Base-by-base conservation (phyloP, 1,140 invertebrate genomes). In the Chelonus insularis region DNA sequence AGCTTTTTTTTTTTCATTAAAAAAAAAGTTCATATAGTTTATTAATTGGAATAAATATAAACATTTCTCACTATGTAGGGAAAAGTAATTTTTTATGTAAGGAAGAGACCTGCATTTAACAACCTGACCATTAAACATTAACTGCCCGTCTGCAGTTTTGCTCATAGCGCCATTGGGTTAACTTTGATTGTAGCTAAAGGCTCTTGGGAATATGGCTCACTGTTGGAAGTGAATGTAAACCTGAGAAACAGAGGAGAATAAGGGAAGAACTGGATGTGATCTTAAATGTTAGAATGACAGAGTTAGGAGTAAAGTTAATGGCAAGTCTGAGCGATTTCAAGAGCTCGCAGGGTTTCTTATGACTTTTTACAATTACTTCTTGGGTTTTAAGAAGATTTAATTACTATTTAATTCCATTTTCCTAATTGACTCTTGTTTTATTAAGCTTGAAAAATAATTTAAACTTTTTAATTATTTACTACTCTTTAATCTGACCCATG, bases 181-280 rank as follows among this genome's bases (percentile, higher is more conserved):
- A 79, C 76, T 79, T 79, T 78, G 77, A 80, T 80, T 80, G 77
- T 72, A 79, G 72, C 72, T 77, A 78, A 79, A 76, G 76, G 74
- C 74, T 73, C 70, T 74, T 64, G 67, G 74, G 74, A 69, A 76
- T 74, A 70, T 69, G 45, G 60, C 16, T 12, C 25, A 41, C 32
- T 47, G 21, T 16, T 25, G 11, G 39, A 45, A 29, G 9, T 16
- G 41, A 57, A 45, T 57, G 41, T 45, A 18, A 18, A 41, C 21
- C 39, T 37, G 34, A 25, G 25, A 56, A 43, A 39, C 36, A 36
- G 5, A 20, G 21, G 21, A 55, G 52, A 36, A 36, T 37, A 20
- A 20, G 43, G 9, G 50, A 14, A 16, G 16, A 4, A 7, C 32
- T 52, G 50, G 29, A 12, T n/a, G 14, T 72, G 68, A 70, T 69